These are phyloP conservation scores for Pontoporia blainvillei DNA, from an alignment of 2,113 vertebrate species.

Conservation along the genomic window DNA sequence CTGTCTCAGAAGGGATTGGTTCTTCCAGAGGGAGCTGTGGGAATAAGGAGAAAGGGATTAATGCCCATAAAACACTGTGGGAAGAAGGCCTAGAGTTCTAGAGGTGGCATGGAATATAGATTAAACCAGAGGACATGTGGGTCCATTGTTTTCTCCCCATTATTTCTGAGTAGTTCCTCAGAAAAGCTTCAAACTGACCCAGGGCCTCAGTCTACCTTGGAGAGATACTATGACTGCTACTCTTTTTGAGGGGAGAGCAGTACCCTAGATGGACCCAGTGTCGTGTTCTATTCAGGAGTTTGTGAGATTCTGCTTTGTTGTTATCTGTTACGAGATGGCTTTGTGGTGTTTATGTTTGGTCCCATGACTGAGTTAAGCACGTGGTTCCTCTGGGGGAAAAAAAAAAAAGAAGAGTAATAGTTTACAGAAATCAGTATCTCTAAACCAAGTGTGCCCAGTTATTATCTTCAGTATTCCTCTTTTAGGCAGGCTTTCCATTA, in stretches of 20 bases:
- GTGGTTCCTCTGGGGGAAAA: background rate
- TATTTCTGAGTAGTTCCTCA: background rate
- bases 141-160: background rate
- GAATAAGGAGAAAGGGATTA: background rate
- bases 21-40: background rate
- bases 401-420: background rate
- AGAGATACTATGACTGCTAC: background rate
- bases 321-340: background rate
- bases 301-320: background rate
- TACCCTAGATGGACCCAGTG: background rate
- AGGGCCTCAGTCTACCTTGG: background rate
- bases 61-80: background rate
- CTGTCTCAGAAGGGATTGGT: background rate
- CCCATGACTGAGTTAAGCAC: background rate
- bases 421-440: background rate
- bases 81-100: background rate
- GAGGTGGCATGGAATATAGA: background rate
- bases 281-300: background rate
- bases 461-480: background rate
- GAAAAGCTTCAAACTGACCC: background rate
- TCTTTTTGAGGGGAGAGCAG: background rate
- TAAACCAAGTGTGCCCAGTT: background rate
- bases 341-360: background rate
- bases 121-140: background rate
- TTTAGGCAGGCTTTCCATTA: background rate